These are phyloP conservation scores for Ceratoteleas bidentatus DNA, from an alignment of 1,140 invertebrate species.

Conservation along the genomic window DNA sequence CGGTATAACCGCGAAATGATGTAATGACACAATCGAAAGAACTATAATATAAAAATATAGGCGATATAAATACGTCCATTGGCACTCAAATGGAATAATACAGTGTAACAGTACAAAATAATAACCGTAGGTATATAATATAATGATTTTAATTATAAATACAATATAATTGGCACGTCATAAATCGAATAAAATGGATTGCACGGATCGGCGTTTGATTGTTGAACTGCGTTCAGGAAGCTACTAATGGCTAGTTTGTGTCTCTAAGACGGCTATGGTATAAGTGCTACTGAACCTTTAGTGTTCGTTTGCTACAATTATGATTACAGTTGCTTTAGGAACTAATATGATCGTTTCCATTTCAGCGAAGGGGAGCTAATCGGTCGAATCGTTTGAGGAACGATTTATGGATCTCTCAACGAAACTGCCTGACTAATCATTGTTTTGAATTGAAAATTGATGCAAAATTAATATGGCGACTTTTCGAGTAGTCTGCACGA, in stretches of 20 bases:
- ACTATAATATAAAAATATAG: constrained; percentile 4
- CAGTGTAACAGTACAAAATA: constrained; percentile 23
- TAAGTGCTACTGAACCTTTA: constrained; percentile 12
- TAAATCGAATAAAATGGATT: constrained; percentile 47
- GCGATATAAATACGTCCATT: constrained; percentile 28
- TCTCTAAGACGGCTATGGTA: constrained; percentile 33
- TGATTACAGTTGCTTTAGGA: constrained; percentile 28
- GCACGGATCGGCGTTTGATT: constrained; percentile 22
- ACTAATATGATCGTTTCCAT: constrained; percentile 37
- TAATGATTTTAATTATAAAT: constrained; percentile 35
- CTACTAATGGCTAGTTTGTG: constrained; percentile 37
- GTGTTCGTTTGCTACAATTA: constrained; percentile 4
- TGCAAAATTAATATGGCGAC: background rate
- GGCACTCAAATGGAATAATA: constrained; percentile 51
- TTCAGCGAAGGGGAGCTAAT: constrained; percentile 11
- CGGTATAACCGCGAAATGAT: constrained; percentile 2
- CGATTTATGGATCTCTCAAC: background rate
- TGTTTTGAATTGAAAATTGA: background rate
- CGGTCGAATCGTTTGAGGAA: constrained; percentile 24
- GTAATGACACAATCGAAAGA: constrained; percentile 5
- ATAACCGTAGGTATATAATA: background rate
- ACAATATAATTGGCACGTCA: constrained; percentile 56
- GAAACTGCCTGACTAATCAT: background rate
- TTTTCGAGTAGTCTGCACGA: constrained; percentile 10
- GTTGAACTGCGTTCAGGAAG: constrained; percentile 43